Conservation (phyloP, 2,113 vertebrate genomes). For the Malurus elegans region DNA sequence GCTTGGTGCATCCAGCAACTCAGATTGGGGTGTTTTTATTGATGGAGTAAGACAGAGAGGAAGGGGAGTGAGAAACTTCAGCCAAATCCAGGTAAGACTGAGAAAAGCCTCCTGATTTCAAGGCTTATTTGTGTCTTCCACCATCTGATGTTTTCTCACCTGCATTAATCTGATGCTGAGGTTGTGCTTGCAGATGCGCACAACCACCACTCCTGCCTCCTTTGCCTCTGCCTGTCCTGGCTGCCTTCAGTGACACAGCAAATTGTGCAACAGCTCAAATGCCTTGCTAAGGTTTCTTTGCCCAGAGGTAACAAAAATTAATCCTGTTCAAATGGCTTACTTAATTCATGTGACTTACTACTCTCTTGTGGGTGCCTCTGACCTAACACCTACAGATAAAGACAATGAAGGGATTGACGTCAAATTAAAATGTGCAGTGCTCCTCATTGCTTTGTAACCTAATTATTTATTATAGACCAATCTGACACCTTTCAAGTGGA, state of each 20-base stretch:
- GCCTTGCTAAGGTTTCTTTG: not conserved
- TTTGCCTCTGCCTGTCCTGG: accelerated
- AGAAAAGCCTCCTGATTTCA: not conserved
- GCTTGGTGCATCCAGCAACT: not conserved
- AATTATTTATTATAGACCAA: not conserved
- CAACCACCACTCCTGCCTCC: not conserved
- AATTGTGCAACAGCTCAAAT: not conserved
- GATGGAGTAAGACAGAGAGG: not conserved
- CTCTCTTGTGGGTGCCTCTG: not conserved
- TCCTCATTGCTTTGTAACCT: not conserved
- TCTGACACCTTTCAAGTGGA: not conserved
- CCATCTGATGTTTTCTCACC: not conserved
- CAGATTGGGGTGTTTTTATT: accelerated
- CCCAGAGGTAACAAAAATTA: not conserved
- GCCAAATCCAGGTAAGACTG: not conserved
- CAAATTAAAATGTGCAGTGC: not conserved
- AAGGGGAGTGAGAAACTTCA: not conserved
- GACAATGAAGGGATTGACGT: not conserved
- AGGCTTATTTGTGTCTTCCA: not conserved
- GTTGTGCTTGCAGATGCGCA: accelerated
- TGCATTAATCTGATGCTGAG: not conserved
- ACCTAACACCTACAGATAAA: not conserved
- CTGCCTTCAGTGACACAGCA: not conserved
- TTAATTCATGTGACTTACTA: not conserved
- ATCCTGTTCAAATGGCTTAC: not conserved